Evolutionary conservation across 2,797 vertebrate genomes (phyloP).

Genomic region (Lateolabrax maculatus): DNA sequence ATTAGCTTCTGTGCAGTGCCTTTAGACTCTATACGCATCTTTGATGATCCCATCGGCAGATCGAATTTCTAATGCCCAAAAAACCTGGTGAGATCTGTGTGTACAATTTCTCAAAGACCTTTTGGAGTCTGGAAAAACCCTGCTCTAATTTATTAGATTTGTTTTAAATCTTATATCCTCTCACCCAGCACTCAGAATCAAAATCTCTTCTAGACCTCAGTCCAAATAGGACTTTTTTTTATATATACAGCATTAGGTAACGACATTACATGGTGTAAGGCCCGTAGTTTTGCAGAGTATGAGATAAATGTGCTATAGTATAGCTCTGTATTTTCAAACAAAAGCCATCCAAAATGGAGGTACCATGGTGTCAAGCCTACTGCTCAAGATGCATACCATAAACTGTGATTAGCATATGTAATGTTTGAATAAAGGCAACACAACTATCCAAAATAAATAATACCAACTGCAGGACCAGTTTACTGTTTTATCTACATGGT

Average conservation of each 20-base stretch:
- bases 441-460: not conserved
- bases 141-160: not conserved
- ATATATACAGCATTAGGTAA: not conserved
- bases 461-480: not conserved
- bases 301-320: not conserved
- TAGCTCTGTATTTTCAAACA: not conserved
- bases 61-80: not conserved
- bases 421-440: not conserved
- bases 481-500: slow-evolving; percentile 2
- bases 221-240: not conserved
- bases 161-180: not conserved
- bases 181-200: not conserved
- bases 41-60: not conserved
- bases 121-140: not conserved
- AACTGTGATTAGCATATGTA: too few species aligned
- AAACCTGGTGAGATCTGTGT: not conserved
- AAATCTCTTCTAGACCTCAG: not conserved
- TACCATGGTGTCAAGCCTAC: not conserved
- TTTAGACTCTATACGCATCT: not conserved
- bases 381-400: not conserved
- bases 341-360: not conserved
- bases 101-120: not conserved
- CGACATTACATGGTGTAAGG: not conserved
- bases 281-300: not conserved
- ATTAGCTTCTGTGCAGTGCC: slow-evolving; percentile 6